A percentile compares a stretch with the other conserved stretches of the same genome.
These are phyloP conservation scores for Oscheius myriophilus DNA, from an alignment of 2,888 invertebrate genomes.

Conservation along the genomic window DNA sequence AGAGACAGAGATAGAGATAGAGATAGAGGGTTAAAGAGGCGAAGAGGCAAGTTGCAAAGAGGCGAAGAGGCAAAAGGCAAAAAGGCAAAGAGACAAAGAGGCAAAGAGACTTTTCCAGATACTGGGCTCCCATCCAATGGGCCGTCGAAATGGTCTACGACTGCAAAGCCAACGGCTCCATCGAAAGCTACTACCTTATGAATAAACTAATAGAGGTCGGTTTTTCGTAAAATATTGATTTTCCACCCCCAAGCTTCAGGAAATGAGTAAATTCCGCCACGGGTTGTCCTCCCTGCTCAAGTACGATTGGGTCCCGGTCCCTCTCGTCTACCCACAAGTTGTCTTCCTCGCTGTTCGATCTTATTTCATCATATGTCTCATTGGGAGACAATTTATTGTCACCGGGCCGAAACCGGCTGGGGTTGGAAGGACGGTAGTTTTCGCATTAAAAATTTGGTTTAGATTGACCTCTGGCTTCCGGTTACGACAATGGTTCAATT, in stretches of 20 bases:
- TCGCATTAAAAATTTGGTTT: conserved; percentile 18
- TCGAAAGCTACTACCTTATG: conserved; percentile 60
- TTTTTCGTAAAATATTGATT: not conserved
- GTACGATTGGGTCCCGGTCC: conserved; percentile 60
- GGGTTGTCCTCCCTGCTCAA: conserved; percentile 56
- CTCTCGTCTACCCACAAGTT: conserved; percentile 38
- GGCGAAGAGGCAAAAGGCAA: too few species aligned
- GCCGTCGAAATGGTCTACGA: conserved; percentile 53
- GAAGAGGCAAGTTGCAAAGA: too few species aligned
- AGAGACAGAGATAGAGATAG: not conserved
- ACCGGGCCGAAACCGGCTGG: conserved; percentile 47
- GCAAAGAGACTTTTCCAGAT: too few species aligned
- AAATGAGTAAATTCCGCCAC: conserved; percentile 58
- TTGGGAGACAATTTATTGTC: conserved; percentile 56
- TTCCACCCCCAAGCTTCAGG: conserved; percentile 22
- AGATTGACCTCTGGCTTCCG: conserved; percentile 65
- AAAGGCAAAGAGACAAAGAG: too few species aligned
- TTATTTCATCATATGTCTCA: conserved; percentile 55
- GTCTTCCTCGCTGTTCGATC: conserved; percentile 56
- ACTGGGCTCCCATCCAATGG: conserved; percentile 61
- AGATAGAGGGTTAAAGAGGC: not conserved
- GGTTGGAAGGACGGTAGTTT: conserved; percentile 23
- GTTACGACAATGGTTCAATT: conserved; percentile 64
- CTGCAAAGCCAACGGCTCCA: conserved; percentile 48
- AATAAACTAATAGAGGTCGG: conserved; percentile 58